These are phyloP conservation scores for Perca flavescens DNA, from an alignment of 2,113 vertebrate genomes.

Conservation along the genomic window DNA sequence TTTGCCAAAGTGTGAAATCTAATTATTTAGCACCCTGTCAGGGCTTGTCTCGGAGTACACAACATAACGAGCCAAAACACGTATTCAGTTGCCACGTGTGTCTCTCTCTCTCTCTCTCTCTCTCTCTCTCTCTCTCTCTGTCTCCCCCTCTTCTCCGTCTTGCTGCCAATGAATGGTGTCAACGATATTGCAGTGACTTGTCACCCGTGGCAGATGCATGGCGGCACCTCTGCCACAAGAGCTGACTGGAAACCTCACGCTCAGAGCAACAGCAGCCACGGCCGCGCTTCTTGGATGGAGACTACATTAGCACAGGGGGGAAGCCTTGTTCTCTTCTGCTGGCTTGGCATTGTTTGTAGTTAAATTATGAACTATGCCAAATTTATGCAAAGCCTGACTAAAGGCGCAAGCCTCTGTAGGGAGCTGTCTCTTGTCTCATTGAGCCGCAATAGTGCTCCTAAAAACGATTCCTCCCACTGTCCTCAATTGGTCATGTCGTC, in stretches of 20 bases:
- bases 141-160: background rate
- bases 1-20: conserved; percentile 56
- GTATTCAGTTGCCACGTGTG: conserved; percentile 29
- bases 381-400: conserved; percentile 67
- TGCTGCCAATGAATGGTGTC: conserved; percentile 30
- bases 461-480: conserved; percentile 35
- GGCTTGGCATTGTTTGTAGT: conserved; percentile 51
- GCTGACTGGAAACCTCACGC: conserved; percentile 52
- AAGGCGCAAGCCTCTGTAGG: conserved; percentile 48
- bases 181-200: conserved; percentile 51
- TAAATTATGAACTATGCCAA: conserved; percentile 58
- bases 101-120: background rate
- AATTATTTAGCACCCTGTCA: conserved; percentile 72
- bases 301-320: conserved; percentile 22
- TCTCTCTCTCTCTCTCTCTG: background rate
- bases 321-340: conserved; percentile 47
- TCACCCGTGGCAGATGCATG: conserved; percentile 58
- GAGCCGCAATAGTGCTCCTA: conserved; percentile 40
- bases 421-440: conserved; percentile 62
- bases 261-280: conserved; percentile 51
- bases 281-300: conserved; percentile 36
- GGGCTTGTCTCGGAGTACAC: conserved; percentile 43
- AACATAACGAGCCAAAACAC: conserved; percentile 49
- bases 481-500: conserved; percentile 48
- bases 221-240: conserved; percentile 48